Evolutionary conservation across 2,113 vertebrate species (phyloP), one percentile per base, ranked within the genome.

Genomic region (Xerus inauris): DNA sequence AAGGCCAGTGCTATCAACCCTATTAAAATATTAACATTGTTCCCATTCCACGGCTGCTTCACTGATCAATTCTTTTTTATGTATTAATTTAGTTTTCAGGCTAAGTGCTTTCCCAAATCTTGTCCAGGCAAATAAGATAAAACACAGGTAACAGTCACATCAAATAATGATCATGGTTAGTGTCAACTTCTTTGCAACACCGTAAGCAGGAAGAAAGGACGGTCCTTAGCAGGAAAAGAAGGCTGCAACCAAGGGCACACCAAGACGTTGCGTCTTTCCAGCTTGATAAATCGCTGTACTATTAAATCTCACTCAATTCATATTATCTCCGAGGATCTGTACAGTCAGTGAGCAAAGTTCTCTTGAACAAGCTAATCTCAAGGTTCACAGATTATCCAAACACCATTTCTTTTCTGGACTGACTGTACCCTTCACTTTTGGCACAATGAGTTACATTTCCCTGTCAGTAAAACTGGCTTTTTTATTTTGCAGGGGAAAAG

Each of bases 341-440:
- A 88, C 10, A 94, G 76, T 89, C 87, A 89, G 38, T 38, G 97
- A 88, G 82, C 96, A 97, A 97, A 97, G 97, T 95, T 96, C 97
- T 95, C 87, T 45, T 82, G 83, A 77, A 88, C 49, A 69, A 92
- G 38, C 84, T 62, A 96, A 96, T 96, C 95, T 95, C 97, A 97
- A 81, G 84, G 98, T 95, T 92, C 95, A 96, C 84, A 94, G 94
- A 95, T 95, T 96, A 97, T 94, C 47, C 51, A 97, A 97, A 96
- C 76, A 95, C 14, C 20, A 16, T 90, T 93, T 80, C 62, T 96
- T 95, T 76, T 82, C 72, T 75, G 76, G 65, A 32, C 49, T 16
- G n/a, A 85, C 64, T 42, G 6, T 57, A 51, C 51, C 67, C 57
- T 79, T 65, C n/a, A 65, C 72, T 69, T 93, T 93, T 90, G 76